Base-by-base conservation (phyloP, 2,888 invertebrate genomes). In the Sphinx pinastri region DNA sequence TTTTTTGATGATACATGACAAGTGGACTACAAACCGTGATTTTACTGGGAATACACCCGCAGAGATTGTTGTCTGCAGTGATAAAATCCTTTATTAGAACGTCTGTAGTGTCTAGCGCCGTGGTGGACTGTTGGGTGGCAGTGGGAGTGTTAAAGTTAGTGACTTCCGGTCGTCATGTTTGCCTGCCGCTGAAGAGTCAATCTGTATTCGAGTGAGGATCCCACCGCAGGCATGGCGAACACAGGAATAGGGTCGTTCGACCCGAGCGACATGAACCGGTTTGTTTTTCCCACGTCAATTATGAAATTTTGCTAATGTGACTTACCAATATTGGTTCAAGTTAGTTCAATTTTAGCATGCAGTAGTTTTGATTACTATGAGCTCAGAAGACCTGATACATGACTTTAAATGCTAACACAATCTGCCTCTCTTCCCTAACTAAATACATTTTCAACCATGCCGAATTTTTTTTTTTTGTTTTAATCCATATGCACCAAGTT, bases 231-330 rank as follows among this genome's bases (percentile, higher is more conserved):
- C 76, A 94, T 94, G 93, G 92, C 93, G 82, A 93, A 90, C 82
- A 88, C 93, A 76, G 88, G 89, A 73, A 96, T 96, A 93, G 96
- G 96, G 87, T 94, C 95, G 71, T 96, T 96, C 88, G 96, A 96
- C 90, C 95, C 95, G 78, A 95, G 95, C 92, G 96, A 96, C 84
- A 95, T 95, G 92, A 94, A 95, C 88, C 96, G 96, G 96, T 91
- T 69, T 68, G 80, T 72, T 55, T 59, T 67, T 54, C 54, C 69
- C 47, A 54, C 45, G 60, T 11, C 19, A 60, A 63, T 63, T 60
- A 55, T 16, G 25, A 45, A 54, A 31, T 47, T 38, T 51, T 45
- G 14, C 25, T 49, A 38, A 55, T 60, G n/a, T 54, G 54, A 31
- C 16, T 25, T 49, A 16, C 14, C 49, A 7, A 19, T 47, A 63